Percentiles rank a stretch among this genome's conserved stretches.
Conservation (phyloP, 2,888 invertebrate species). For the Dynastes hyllus region DNA sequence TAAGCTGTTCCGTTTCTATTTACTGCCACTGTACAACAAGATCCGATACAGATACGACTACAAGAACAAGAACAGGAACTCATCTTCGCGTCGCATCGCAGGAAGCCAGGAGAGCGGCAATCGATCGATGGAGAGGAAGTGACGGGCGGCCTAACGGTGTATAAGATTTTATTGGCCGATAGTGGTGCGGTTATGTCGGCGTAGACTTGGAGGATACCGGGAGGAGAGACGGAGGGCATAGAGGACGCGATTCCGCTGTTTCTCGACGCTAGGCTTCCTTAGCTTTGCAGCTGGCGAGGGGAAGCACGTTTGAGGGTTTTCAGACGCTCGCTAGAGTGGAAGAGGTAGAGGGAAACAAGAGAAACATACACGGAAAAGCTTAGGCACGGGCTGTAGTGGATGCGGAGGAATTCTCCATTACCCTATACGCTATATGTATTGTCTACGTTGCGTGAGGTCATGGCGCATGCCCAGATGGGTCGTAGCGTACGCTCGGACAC, state of each 20-base stretch:
- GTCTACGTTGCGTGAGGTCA: slow-evolving; percentile 17
- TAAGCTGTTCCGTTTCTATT: no score
- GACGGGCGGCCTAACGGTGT: slow-evolving; percentile 1
- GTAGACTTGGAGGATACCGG: not conserved
- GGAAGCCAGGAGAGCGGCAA: not conserved
- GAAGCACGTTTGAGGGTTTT: not conserved
- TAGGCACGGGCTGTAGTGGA: not conserved
- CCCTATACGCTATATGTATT: not conserved
- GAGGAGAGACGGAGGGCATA: not conserved
- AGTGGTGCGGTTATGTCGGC: slow-evolving; percentile 13
- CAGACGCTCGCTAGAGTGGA: not conserved
- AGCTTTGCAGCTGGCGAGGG: not conserved
- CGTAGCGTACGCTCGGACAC: not conserved
- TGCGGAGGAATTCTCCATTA: no score
- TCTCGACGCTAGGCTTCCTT: no score
- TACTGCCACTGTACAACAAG: not conserved
- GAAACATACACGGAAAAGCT: not conserved
- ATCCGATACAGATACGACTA: not conserved
- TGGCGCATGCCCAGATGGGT: not conserved
- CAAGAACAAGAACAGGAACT: no score
- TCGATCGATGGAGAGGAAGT: slow-evolving; percentile 23
- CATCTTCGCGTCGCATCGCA: no score
- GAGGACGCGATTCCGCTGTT: not conserved
- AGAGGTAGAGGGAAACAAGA: not conserved
- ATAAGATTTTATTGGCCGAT: slow-evolving; percentile 33